Percentiles rank a stretch among this genome's conserved stretches.
These are phyloP conservation scores for Calameuta idolon DNA, from an alignment of 2,888 invertebrate genomes.

Conservation along the genomic window DNA sequence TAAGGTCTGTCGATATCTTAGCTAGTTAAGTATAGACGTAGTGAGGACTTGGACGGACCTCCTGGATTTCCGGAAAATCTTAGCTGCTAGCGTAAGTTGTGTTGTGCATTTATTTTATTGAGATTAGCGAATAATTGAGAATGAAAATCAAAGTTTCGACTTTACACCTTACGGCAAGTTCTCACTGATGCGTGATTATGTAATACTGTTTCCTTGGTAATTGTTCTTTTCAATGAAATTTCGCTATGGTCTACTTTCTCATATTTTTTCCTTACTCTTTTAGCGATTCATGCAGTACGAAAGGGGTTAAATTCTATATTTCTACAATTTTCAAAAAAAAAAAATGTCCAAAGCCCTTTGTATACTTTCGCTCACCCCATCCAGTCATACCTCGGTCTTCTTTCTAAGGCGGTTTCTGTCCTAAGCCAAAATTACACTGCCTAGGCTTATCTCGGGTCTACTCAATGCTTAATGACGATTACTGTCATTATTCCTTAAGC, in stretches of 20 bases:
- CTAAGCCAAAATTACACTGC: background rate
- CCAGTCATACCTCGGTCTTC: background rate
- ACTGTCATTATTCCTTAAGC: conserved; percentile 9
- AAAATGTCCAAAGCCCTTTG: background rate
- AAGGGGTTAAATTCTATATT: background rate
- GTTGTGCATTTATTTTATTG: background rate
- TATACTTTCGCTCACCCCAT: background rate
- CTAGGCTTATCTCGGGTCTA: conserved; percentile 9
- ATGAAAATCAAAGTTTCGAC: background rate
- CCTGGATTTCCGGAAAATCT: background rate
- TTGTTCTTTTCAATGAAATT: background rate
- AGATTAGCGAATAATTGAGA: background rate
- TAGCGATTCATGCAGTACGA: background rate
- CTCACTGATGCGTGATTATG: background rate
- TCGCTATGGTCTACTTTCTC: background rate
- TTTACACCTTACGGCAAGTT: background rate
- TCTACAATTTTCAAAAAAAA: background rate
- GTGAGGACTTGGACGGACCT: too few species aligned
- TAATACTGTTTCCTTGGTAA: too few species aligned
- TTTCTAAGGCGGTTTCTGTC: background rate
- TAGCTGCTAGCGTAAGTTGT: background rate
- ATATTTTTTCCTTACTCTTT: background rate
- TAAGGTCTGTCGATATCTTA: background rate
- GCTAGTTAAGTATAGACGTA: too few species aligned
- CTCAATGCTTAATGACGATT: conserved; percentile 9